Base-by-base conservation (phyloP, 1,140 invertebrate species). In the Nixonia krombeini region DNA sequence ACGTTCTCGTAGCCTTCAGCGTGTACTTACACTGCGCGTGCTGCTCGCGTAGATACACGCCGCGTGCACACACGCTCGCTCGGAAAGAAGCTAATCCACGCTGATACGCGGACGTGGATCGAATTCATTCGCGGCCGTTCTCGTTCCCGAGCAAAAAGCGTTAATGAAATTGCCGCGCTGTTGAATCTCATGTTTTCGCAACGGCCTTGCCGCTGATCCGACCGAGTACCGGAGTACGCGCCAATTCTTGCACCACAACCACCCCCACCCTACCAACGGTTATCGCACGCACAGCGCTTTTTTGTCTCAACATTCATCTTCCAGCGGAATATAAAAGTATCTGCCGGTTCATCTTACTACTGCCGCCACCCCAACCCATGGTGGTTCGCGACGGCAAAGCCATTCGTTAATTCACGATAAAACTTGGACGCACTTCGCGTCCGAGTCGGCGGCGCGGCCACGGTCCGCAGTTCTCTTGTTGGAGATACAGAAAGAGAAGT, bases 381-480 rank as follows among this genome's bases (percentile, higher is more conserved):
- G 52, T 25, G 53, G 59, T 67, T 59, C 57, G 58, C 37, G 41
- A 42, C 12, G 31, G 37, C 38, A 51, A 62, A 55, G 46, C 37
- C 45, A 59, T 57, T 65, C 52, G 46, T 69, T 67, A 72, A 75
- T 72, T 73, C 57, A 66, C 55, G 50, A 42, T 63, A 65, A 69
- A 73, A 66, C 68, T 70, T 67, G 65, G 49, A 65, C 57, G 59
- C 51, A 70, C 69, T 73, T 71, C 66, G 57, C 61, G 50, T 56
- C 25, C 29, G 52, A 16, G 51, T 62, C 41, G 57, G 63, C 37
- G 65, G 47, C 9, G 9, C 42, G 23, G 47, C 61, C 15, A 18
- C 40, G 18, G 16, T 17, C 9, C 23, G 52, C 28, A 35, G 17
- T 61, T 55, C 47, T 55, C 47, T 55, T 44, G 44, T 51, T 42